Percentiles rank a stretch among this genome's conserved stretches.
phyloP scores from a whole-genome alignment of 2,797 vertebrate genomes.

The Sardinella longiceps region DNA sequence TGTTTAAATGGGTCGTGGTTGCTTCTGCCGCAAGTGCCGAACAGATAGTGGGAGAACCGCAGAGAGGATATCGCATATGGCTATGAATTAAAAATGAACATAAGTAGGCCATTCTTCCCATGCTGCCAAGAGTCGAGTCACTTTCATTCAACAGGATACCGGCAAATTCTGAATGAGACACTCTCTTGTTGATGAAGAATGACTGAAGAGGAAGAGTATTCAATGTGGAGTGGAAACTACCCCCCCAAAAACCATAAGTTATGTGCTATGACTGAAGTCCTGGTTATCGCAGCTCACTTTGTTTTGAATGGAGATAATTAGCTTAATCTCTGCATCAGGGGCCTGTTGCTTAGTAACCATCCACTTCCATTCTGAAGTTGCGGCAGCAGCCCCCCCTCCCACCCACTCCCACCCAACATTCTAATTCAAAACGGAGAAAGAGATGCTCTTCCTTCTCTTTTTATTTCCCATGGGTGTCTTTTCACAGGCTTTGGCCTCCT shows the following conservation, averaged over 20 bases:
- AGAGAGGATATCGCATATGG: constrained; percentile 61
- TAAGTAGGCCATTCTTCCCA: constrained; percentile 62
- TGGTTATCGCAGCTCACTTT: constrained; percentile 29
- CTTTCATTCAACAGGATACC: constrained; percentile 10
- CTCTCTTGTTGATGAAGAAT: neutral
- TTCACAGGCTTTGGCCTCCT: constrained; percentile 35
- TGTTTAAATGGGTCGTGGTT: neutral
- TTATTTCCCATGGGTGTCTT: constrained; percentile 30
- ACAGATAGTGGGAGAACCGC: neutral
- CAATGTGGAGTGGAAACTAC: neutral
- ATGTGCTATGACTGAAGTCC: neutral
- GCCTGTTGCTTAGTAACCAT: constrained; percentile 65
- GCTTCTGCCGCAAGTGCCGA: neutral
- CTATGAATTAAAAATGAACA: constrained; percentile 70
- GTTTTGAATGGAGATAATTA: constrained; percentile 50
- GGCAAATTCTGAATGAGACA: constrained; percentile 1
- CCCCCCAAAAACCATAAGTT: constrained; percentile 26
- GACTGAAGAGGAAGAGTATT: neutral
- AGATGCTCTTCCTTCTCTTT: neutral
- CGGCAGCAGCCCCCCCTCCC: constrained; percentile 27
- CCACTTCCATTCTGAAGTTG: constrained; percentile 45
- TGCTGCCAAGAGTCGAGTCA: neutral
- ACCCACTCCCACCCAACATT: too few species aligned
- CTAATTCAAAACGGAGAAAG: constrained; percentile 10
- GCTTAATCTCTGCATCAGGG: constrained; percentile 58